phyloP scores from a whole-genome alignment of 2,113 vertebrate genomes.

The Cryptotis parvus region DNA sequence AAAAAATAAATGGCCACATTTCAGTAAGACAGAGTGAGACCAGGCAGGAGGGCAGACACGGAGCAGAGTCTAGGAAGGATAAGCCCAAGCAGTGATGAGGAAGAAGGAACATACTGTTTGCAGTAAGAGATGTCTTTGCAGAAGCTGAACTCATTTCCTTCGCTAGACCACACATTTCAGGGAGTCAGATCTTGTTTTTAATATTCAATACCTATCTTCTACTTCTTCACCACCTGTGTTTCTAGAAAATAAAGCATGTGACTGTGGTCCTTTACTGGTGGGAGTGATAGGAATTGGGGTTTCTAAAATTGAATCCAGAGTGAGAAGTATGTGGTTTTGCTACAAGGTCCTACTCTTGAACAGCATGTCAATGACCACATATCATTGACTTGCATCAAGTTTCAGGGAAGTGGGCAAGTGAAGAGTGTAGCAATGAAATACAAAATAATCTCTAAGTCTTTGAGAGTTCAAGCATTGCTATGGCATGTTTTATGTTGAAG shows the following conservation, averaged over 20 bases:
- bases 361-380: not conserved
- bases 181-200: not conserved
- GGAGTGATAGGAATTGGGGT: not conserved
- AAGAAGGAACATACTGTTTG: not conserved
- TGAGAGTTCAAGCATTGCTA: not conserved
- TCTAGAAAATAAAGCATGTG: not conserved
- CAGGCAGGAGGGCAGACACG: not conserved
- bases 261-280: not conserved
- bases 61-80: not conserved
- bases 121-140: not conserved
- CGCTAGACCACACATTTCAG: not conserved
- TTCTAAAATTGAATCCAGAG: not conserved
- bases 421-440: not conserved
- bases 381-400: not conserved
- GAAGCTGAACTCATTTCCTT: not conserved
- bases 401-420: not conserved
- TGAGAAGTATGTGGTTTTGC: not conserved
- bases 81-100: not conserved
- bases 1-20: not conserved
- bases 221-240: not conserved
- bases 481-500: conserved; percentile 3
- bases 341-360: not conserved
- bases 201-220: not conserved
- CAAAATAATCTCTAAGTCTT: not conserved
- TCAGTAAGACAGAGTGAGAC: not conserved